A percentile compares a stretch with the other conserved stretches of the same genome.
These are phyloP conservation scores for Cuculus canorus DNA, from an alignment of 2,797 vertebrate species.

Conservation along the genomic window DNA sequence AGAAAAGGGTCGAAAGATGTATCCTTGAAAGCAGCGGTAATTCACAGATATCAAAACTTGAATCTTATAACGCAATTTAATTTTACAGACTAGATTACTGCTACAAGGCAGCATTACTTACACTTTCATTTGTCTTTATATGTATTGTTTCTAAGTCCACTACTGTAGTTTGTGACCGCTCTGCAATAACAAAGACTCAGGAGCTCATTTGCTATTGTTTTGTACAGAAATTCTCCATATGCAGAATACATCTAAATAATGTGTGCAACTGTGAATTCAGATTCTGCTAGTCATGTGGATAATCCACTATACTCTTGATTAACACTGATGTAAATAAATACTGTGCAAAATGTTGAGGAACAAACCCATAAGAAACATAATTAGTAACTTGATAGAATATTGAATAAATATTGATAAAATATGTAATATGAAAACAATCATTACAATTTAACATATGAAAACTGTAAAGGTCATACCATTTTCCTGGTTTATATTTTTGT, in stretches of 20 bases:
- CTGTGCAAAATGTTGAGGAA: background rate
- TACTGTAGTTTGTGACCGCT: background rate
- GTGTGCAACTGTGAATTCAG: background rate
- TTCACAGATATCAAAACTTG: background rate
- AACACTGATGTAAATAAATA: background rate
- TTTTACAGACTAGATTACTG: background rate
- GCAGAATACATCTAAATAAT: background rate
- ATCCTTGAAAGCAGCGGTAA: background rate
- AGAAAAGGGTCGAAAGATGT: background rate
- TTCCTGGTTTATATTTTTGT: background rate
- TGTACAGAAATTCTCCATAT: background rate
- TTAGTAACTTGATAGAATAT: background rate
- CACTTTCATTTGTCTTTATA: background rate
- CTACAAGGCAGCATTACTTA: background rate
- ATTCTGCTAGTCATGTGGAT: background rate
- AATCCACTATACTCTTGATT: background rate
- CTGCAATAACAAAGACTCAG: background rate
- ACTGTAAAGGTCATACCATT: background rate
- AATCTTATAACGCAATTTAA: background rate
- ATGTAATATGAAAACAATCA: background rate
- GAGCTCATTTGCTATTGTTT: background rate
- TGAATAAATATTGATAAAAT: no score
- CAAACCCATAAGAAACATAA: background rate
- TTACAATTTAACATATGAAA: background rate
- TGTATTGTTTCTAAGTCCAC: background rate